Evolutionary conservation across 2,797 vertebrate genomes (phyloP).

Genomic region (Tympanoctomys barrerae): DNA sequence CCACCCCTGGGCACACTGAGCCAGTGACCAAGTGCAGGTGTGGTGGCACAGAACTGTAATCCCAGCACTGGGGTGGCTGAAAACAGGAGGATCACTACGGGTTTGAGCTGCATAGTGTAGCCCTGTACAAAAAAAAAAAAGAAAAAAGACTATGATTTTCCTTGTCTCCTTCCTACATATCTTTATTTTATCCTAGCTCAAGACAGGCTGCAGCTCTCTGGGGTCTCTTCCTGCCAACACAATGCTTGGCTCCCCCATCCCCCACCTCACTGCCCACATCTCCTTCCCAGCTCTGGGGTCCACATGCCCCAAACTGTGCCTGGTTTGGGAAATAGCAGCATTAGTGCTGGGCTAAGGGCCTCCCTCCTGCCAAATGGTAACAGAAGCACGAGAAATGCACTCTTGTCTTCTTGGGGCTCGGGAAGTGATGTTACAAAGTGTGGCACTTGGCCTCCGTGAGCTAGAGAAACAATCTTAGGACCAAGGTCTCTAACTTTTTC

Average conservation of each 20-base stretch:
- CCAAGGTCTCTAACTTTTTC: neutral
- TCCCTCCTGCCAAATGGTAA: neutral
- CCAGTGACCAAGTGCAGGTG: no score
- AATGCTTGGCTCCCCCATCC: neutral
- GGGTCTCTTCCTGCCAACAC: neutral
- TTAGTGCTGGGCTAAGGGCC: no score
- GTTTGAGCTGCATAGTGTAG: no score
- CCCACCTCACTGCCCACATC: rapidly evolving
- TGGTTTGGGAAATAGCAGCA: no score
- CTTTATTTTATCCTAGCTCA: neutral
- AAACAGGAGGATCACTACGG: no score
- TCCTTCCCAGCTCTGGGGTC: neutral
- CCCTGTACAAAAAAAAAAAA: no score
- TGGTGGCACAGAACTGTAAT: no score
- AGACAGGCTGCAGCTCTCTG: neutral
- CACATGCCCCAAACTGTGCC: rapidly evolving
- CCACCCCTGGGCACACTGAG: no score
- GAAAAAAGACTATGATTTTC: neutral
- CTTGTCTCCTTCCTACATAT: neutral
- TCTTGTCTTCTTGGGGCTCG: neutral
- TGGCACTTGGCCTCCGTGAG: neutral
- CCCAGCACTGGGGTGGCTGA: no score
- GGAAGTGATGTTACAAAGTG: neutral
- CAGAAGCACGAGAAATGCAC: no score
- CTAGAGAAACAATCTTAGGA: no score